phyloP scores from a whole-genome alignment of 2,113 vertebrate species.

The Recurvirostra avosetta region DNA sequence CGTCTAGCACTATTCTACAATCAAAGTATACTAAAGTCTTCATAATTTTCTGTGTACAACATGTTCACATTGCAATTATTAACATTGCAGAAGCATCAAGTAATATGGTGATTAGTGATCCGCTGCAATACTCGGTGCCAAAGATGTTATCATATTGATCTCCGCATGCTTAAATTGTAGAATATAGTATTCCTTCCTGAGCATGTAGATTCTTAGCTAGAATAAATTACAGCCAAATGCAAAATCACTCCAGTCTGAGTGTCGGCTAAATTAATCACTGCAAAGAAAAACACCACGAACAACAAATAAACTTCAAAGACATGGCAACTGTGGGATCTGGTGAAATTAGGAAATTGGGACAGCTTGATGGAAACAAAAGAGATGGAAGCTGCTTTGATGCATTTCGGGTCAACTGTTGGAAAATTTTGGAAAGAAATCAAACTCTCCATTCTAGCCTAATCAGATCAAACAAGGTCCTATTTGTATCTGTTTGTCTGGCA shows the following conservation, averaged over 20 bases:
- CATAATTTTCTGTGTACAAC: neutral
- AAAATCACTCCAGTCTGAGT: conserved; percentile 15
- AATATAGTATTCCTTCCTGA: neutral
- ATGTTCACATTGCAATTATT: neutral
- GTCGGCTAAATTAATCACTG: conserved; percentile 40
- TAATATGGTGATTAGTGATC: neutral
- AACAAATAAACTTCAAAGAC: conserved; percentile 27
- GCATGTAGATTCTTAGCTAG: conserved; percentile 5
- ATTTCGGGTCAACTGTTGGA: conserved; percentile 40
- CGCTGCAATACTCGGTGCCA: neutral
- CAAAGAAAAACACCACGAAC: neutral
- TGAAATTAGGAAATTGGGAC: conserved; percentile 11
- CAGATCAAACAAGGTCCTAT: conserved; percentile 42
- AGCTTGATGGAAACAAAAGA: neutral
- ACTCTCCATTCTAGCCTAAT: conserved; percentile 18
- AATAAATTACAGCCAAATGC: neutral
- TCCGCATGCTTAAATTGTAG: neutral
- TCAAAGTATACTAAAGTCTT: neutral
- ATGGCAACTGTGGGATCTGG: neutral
- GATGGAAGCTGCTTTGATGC: neutral
- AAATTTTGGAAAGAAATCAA: conserved; percentile 42
- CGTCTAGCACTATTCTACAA: neutral
- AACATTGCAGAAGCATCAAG: neutral
- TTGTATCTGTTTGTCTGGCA: conserved; percentile 46
- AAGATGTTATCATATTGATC: neutral